A percentile compares a stretch with the other conserved stretches of the same genome.
Conservation (phyloP, 2,888 invertebrate species). For the Metellina segmentata region DNA sequence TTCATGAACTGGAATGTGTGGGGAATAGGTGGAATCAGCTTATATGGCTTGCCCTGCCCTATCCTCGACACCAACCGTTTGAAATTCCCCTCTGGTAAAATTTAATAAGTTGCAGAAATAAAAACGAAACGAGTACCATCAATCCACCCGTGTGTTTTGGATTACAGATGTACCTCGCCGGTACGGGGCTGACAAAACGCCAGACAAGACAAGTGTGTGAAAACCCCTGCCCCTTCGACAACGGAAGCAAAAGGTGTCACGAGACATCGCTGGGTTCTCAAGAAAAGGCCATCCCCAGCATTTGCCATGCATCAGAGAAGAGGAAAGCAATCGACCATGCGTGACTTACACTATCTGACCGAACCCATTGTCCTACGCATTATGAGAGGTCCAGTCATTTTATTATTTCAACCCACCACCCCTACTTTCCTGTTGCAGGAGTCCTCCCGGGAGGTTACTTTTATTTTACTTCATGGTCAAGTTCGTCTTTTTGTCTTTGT, state of each 20-base stretch:
- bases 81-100: no score
- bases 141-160: no score
- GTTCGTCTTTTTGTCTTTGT: slow-evolving; percentile 69
- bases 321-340: slow-evolving; percentile 25
- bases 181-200: background rate
- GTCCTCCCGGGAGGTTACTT: slow-evolving; percentile 15
- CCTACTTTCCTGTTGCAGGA: background rate
- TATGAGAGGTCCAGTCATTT: slow-evolving; percentile 57
- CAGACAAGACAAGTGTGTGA: slow-evolving; percentile 43
- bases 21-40: no score
- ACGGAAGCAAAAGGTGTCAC: slow-evolving; percentile 70
- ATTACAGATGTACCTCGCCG: no score
- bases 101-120: no score
- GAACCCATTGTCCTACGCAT: slow-evolving; percentile 68
- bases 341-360: slow-evolving; percentile 59
- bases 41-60: no score
- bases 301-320: slow-evolving; percentile 51
- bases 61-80: no score
- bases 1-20: no score
- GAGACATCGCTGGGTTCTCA: slow-evolving; percentile 53
- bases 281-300: slow-evolving; percentile 32
- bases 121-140: no score
- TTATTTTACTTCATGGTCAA: slow-evolving; percentile 71
- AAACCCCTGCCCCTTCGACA: slow-evolving; percentile 44
- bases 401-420: slow-evolving; percentile 54